A percentile compares a stretch with the other conserved stretches of the same genome.
phyloP scores from a whole-genome alignment of 2,797 vertebrate species.

The Alcedo atthis region DNA sequence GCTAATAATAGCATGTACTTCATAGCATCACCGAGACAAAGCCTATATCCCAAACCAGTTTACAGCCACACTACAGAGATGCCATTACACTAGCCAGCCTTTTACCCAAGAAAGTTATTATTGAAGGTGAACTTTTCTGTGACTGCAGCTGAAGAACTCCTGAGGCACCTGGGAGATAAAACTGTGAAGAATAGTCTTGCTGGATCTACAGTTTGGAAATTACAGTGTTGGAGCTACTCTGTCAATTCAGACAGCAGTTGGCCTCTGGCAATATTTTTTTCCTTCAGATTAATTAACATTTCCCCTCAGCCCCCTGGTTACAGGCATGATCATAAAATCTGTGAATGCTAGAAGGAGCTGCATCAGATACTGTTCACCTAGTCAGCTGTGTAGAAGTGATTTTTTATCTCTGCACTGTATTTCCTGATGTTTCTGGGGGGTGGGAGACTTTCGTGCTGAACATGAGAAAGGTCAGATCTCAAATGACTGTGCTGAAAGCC shows the following conservation, averaged over 20 bases:
- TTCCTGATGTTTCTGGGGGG: neutral
- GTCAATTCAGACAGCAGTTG: slow-evolving; percentile 32
- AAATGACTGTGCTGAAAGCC: neutral
- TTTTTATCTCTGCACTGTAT: neutral
- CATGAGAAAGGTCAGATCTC: neutral
- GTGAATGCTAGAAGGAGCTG: neutral
- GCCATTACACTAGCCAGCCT: neutral
- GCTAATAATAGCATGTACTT: neutral
- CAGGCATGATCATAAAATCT: neutral
- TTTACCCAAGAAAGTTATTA: neutral
- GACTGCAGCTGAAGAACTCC: neutral
- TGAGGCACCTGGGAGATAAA: neutral
- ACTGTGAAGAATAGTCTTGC: neutral
- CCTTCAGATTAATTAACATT: slow-evolving; percentile 48
- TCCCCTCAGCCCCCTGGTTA: slow-evolving; percentile 12
- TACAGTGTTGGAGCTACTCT: slow-evolving; percentile 17
- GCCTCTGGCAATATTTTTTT: slow-evolving; percentile 39
- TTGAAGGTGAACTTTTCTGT: neutral
- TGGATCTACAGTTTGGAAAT: neutral
- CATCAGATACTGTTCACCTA: neutral
- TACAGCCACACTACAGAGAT: neutral
- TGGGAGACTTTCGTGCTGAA: neutral
- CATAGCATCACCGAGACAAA: neutral
- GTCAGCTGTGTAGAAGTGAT: neutral
- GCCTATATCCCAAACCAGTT: neutral